Percentiles rank a stretch among this genome's conserved stretches.
Conservation (phyloP, 2,888 invertebrate species). For the Saturnia japonica region DNA sequence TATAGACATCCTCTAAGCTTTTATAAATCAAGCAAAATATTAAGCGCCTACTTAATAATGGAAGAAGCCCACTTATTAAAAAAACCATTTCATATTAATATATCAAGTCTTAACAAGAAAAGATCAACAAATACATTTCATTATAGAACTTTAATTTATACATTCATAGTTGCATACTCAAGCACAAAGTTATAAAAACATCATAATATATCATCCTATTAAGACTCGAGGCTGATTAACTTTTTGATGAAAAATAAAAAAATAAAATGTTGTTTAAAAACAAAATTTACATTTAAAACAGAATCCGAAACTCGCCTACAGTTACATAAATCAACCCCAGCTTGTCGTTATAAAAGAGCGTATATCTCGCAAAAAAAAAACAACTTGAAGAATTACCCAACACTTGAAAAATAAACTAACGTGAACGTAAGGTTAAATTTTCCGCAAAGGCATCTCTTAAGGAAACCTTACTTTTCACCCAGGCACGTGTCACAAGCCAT, state of each 20-base stretch:
- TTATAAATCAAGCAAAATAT: background rate
- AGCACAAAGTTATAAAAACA: background rate
- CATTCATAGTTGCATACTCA: background rate
- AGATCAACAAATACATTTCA: background rate
- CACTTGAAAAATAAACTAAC: conserved; percentile 74
- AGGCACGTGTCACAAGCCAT: conserved; percentile 32
- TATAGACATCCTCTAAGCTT: background rate
- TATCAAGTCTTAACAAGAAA: too few relatives aligned
- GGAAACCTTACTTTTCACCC: conserved; percentile 63
- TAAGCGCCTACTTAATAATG: background rate
- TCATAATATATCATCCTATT: background rate
- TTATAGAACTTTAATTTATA: background rate
- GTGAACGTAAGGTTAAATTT: conserved; percentile 71
- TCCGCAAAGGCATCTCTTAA: conserved; percentile 59
- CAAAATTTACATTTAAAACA: background rate
- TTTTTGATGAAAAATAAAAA: background rate
- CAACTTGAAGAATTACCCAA: conserved; percentile 50
- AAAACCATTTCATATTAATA: too few relatives aligned
- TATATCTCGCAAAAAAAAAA: conserved; percentile 15
- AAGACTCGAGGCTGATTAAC: background rate
- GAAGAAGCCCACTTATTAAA: too few relatives aligned
- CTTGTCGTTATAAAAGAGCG: conserved; percentile 15
- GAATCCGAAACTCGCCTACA: background rate
- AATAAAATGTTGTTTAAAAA: background rate
- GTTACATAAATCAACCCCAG: background rate